Evolutionary conservation across 1,140 invertebrate genomes (phyloP), one percentile per base, ranked within the genome.

Genomic region (Lasioglossum baleicum): DNA sequence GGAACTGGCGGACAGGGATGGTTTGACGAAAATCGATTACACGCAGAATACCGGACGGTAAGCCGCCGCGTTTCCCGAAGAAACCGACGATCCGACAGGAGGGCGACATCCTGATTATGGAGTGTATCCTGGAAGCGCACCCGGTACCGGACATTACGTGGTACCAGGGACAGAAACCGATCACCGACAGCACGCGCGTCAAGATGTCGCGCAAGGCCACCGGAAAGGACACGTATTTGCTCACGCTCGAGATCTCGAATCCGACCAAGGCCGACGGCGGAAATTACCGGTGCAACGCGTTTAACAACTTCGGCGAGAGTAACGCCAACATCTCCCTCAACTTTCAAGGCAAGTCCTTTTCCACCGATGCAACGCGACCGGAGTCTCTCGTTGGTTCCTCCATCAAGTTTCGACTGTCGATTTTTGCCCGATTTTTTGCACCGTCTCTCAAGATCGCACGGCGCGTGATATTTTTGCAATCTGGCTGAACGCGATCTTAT

Each of bases 261-360:
- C 99, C 99, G 42, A 98, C 97, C 71, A 96, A 96, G 90, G 96
- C 97, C 89, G 99, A 99, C 93, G 98, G 98, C 86, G 99, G 99
- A 80, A 98, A 98, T 93, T 99, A 99, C 94, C 96, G 98, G 90
- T 99, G 98, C 95, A 99, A 99, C 93, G 99, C 99, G 80, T 97
- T 98, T 94, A 99, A 99, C 95, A 96, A 97, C 92, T 97, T 97
- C 92, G 99, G 99, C 92, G 99, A 99, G 95, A 99, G 98, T 93
- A 99, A 99, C 95, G 99, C 99, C 86, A 99, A 99, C 95, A 99
- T 99, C 94, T 98, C 98, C 87, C 96, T 99, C 86, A 99, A 99
- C 93, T 99, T 99, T 95, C 97, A 98, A 97, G 98, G 98, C 98
- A 97, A 94, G 93, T 93, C 88, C 88, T 70, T 20, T 20, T 5